These are phyloP conservation scores for Calliopsis andreniformis DNA, from an alignment of 1,140 invertebrate genomes.

Conservation along the genomic window DNA sequence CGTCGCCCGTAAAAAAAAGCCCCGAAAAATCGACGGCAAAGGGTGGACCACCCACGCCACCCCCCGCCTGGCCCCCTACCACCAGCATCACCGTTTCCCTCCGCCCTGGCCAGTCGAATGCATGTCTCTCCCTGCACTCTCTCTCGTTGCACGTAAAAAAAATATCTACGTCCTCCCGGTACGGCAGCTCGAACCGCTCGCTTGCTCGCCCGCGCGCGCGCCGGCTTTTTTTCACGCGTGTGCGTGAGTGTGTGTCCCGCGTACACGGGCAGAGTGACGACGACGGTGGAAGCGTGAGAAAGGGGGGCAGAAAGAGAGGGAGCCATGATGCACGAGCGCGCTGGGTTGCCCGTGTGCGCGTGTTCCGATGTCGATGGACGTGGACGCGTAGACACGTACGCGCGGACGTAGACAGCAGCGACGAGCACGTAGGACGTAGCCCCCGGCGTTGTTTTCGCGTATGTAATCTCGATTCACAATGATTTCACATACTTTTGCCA, in stretches of 20 bases:
- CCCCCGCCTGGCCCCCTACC: conserved; percentile 34
- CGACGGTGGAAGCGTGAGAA: not conserved
- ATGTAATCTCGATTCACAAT: conserved; percentile 80
- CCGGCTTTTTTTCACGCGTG: conserved; percentile 55
- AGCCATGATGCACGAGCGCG: not conserved
- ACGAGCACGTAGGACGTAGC: conserved; percentile 46
- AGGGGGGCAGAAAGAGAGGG: not conserved
- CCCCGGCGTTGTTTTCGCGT: conserved; percentile 73
- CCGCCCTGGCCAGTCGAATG: conserved; percentile 65
- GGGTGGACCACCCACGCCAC: conserved; percentile 66
- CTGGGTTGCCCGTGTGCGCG: not conserved
- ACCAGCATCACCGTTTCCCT: conserved; percentile 36
- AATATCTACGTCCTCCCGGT: conserved; percentile 71
- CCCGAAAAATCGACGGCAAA: conserved; percentile 76
- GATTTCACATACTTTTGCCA: conserved; percentile 81
- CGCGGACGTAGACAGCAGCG: conserved; percentile 24
- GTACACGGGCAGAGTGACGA: conserved; percentile 24
- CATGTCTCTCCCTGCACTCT: conserved; percentile 72
- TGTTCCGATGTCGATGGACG: conserved; percentile 28
- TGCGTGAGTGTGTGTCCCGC: conserved; percentile 48
- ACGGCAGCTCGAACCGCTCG: conserved; percentile 33
- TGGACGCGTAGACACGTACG: not conserved
- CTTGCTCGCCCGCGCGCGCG: conserved; percentile 23
- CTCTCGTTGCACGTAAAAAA: conserved; percentile 73
- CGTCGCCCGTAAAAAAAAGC: conserved; percentile 77